Base-by-base conservation (phyloP, 1,140 invertebrate genomes). In the Temnothorax nylanderi region DNA sequence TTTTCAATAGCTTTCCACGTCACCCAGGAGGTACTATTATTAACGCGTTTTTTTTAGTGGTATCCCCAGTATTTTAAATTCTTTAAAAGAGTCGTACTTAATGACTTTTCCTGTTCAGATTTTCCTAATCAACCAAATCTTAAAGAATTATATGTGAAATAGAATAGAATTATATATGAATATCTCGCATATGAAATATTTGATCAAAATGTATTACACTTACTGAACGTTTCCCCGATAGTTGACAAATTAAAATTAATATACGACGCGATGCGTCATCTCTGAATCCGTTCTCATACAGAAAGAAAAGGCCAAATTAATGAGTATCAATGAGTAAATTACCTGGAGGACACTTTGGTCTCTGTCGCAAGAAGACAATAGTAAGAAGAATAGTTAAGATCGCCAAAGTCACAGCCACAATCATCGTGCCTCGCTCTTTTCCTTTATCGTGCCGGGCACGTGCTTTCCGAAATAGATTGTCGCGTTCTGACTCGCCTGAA, bases 301-400 rank as follows among this genome's bases (percentile, higher is more conserved):
- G n/a, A n/a, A n/a, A n/a, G 5, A 10, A 11, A 3, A 32, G 8
- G 2, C 11, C 11, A 62, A 81, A 26, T 26, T 26, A 26, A 1
- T 1, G 26, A 56, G n/a, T 37, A 76, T 32, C 26, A 54, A 60
- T 51, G 6, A 54, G 0, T 44, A 21, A 16, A 60, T 88, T 88
- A 89, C 87, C 88, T 89, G 88, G 88, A 7, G 82, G 75, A 13
- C 18, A 0, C 0, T 32, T 69, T 26, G 11, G 3, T n/a, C 6
- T 56, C 10, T 13, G n/a, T 11, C 3, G 6, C 1, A 67, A 5
- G 3, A 21, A 0, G 3, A 49, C 0, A 3, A 0, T 60, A 4
- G 67, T 11, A 5, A 87, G 10, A 13, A 81, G 0, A 26, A 88
- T 7, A 32, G 58, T 34, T 18, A 86, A 32, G 4, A 51, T 75